Percentiles rank a stretch among this genome's conserved stretches.
These are phyloP conservation scores for Macaria liturata DNA, from an alignment of 2,888 invertebrate genomes.

Conservation along the genomic window DNA sequence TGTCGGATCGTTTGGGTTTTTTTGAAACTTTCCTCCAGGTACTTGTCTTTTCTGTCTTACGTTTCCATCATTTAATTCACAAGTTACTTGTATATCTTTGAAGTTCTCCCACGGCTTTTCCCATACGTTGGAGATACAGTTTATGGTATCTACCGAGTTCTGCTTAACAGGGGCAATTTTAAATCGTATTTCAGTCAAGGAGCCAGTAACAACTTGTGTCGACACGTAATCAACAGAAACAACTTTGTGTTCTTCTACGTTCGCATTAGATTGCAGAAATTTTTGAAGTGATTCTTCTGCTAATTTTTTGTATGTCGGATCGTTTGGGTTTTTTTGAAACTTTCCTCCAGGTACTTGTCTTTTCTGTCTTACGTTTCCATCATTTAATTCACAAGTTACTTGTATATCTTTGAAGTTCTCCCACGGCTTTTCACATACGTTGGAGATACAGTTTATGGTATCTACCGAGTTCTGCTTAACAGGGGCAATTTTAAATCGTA, in stretches of 20 bases:
- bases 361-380: constrained; percentile 28
- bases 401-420: constrained; percentile 35
- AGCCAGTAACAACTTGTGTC: not conserved
- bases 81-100: constrained; percentile 41
- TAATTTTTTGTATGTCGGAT: constrained; percentile 36
- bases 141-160: constrained; percentile 23
- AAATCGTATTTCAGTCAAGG: not conserved
- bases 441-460: constrained; percentile 33
- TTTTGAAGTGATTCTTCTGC: constrained; percentile 43
- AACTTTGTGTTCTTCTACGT: constrained; percentile 11
- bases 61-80: constrained; percentile 19
- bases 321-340: constrained; percentile 32
- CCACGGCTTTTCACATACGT: constrained; percentile 37
- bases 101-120: constrained; percentile 36
- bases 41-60: constrained; percentile 33
- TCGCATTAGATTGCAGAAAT: constrained; percentile 33
- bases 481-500: constrained; percentile 78
- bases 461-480: constrained; percentile 56
- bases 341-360: constrained; percentile 28
- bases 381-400: constrained; percentile 35
- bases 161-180: constrained; percentile 73
- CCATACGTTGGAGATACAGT: constrained; percentile 37
- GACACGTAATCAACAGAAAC: not conserved
- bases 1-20: constrained; percentile 28
- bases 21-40: constrained; percentile 23